Evolutionary conservation across 2,113 vertebrate species (phyloP).

Genomic region (Guaruba guarouba): DNA sequence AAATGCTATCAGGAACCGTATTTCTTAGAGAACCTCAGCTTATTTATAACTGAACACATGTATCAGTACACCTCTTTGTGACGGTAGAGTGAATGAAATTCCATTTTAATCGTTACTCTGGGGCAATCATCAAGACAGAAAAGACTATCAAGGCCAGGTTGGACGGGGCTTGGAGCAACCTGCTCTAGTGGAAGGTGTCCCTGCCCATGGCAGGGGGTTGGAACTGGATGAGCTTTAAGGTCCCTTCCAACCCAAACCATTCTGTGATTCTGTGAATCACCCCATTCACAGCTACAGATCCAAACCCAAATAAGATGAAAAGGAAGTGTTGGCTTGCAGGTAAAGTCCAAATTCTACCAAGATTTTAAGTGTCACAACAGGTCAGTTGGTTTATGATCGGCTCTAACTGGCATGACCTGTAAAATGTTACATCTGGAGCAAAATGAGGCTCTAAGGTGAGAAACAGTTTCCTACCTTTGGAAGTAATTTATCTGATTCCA

Average conservation of each 20-base stretch:
- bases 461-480: conserved; percentile 42
- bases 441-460: conserved; percentile 31
- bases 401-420: not conserved
- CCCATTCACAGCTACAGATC: not conserved
- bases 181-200: not conserved
- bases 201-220: not conserved
- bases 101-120: not conserved
- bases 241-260: not conserved
- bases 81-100: not conserved
- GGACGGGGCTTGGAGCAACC: not conserved
- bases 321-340: not conserved
- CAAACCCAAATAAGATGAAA: not conserved
- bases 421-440: not conserved
- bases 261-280: not conserved
- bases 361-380: not conserved
- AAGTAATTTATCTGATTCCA: conserved; percentile 51
- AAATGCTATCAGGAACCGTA: not conserved
- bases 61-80: not conserved
- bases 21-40: not conserved
- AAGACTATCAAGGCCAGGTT: not conserved
- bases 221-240: not conserved
- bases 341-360: conserved; percentile 17
- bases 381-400: conserved; percentile 1
- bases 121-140: not conserved
- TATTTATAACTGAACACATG: accelerated